These are phyloP conservation scores for Euwallacea similis DNA, from an alignment of 1,140 invertebrate species.

Conservation along the genomic window DNA sequence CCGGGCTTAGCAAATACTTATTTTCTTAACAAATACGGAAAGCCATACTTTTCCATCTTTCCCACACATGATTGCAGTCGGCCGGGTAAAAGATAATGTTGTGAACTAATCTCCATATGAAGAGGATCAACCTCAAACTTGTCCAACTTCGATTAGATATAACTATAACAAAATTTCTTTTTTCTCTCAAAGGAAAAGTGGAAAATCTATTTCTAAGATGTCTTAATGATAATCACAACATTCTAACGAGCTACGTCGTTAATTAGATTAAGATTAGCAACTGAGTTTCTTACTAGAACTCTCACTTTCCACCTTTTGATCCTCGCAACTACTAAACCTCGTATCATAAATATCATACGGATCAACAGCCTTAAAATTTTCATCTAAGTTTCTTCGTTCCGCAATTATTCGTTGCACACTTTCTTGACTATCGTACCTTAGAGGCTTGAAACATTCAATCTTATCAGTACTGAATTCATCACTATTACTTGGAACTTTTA, in stretches of 20 bases:
- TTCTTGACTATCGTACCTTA: slow-evolving; percentile 51
- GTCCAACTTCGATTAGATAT: too few species aligned
- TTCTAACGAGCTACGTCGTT: too few species aligned
- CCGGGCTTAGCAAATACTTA: too few species aligned
- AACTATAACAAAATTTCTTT: too few species aligned
- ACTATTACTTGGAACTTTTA: neutral
- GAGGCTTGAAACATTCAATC: slow-evolving; percentile 17
- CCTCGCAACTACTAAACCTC: slow-evolving; percentile 46
- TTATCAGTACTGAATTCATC: slow-evolving; percentile 8
- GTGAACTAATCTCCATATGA: too few species aligned
- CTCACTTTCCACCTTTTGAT: slow-evolving; percentile 33
- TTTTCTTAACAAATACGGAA: too few species aligned
- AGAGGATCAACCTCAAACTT: too few species aligned
- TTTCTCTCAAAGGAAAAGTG: neutral
- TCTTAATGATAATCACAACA: neutral
- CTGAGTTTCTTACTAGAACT: neutral
- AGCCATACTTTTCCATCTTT: too few species aligned
- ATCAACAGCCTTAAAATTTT: slow-evolving; percentile 49
- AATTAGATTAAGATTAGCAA: neutral
- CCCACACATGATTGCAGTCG: too few species aligned
- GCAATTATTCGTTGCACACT: slow-evolving; percentile 52
- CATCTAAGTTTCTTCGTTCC: slow-evolving; percentile 50
- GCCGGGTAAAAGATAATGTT: too few species aligned
- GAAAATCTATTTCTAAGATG: slow-evolving; percentile 3
- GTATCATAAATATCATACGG: slow-evolving; percentile 51